Evolutionary conservation across 2,113 vertebrate species (phyloP), one percentile per base, ranked within the genome.

Genomic region (Varanus komodoensis): DNA sequence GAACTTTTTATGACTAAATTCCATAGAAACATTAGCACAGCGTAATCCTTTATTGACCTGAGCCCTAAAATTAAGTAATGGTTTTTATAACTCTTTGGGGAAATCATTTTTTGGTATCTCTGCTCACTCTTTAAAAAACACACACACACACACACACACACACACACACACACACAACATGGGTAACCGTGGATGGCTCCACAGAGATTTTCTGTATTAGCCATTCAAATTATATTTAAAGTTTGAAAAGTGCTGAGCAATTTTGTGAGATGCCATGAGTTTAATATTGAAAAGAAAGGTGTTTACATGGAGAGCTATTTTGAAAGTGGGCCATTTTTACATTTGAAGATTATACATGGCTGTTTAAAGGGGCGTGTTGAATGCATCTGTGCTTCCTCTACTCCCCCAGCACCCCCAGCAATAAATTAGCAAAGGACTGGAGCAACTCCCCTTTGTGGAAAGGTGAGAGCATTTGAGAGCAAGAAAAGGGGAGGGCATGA

Each of bases 1-100:
- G 89, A 94, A 90, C 75, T 93, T 96, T 91, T 94, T 92, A 92
- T 88, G 54, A 92, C 81, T 93, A 75, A 92, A 93, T 94, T 93
- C 89, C 82, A 87, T 82, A 85, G 87, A 92, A 95, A 90, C 25
- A 57, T 85, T 94, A 93, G 91, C 85, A 92, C 89, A 95, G 87
- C 86, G 29, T 92, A 94, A 92, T 91, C 92, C 61, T 89, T 89
- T 87, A 90, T 90, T 94, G 93, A 94, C 91, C 69, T 85, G 38
- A 92, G n/a, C 78, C 86, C 77, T 94, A 91, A 93, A 90, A 92
- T 90, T 93, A 95, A 94, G 90, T 89, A 93, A 87, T 64, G 80
- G 0, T 82, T 94, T 89, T 95, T 93, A 85, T 73, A 92, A 44
- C 91, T 71, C 92, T 89, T 88, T 84, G 52, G 88, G 91, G 89